These are phyloP conservation scores for Alethe diademata DNA, from an alignment of 2,113 vertebrate genomes.

Conservation along the genomic window DNA sequence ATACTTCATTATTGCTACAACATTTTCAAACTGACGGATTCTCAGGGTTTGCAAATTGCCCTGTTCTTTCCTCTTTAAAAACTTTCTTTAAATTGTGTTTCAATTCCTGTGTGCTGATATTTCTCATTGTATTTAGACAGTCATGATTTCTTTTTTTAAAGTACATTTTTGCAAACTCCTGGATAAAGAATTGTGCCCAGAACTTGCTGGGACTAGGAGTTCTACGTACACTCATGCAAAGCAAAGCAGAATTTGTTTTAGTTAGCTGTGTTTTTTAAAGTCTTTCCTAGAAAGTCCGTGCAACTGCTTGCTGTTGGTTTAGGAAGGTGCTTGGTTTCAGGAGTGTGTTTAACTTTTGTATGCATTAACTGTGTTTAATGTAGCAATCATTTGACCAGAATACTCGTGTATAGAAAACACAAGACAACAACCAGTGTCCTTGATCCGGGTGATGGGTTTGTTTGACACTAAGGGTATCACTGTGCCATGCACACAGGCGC, in stretches of 20 bases:
- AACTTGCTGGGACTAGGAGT: not conserved
- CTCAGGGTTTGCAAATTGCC: not conserved
- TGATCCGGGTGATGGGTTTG: not conserved
- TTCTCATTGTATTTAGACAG: not conserved
- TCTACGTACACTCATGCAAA: not conserved
- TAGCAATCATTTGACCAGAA: not conserved
- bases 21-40: not conserved
- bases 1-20: not conserved
- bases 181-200: not conserved
- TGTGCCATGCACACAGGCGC: not conserved
- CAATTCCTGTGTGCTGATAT: not conserved
- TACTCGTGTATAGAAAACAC: not conserved
- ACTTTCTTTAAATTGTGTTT: not conserved
- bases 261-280: not conserved
- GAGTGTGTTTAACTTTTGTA: not conserved
- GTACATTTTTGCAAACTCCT: not conserved
- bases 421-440: not conserved
- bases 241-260: not conserved
- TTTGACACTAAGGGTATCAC: not conserved
- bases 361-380: not conserved
- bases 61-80: not conserved
- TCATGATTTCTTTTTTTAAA: not conserved
- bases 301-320: not conserved
- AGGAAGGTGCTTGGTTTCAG: not conserved
- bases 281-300: not conserved